Evolutionary conservation across 2,113 vertebrate genomes (phyloP).

Genomic region (Romanogobio albipinnatus): DNA sequence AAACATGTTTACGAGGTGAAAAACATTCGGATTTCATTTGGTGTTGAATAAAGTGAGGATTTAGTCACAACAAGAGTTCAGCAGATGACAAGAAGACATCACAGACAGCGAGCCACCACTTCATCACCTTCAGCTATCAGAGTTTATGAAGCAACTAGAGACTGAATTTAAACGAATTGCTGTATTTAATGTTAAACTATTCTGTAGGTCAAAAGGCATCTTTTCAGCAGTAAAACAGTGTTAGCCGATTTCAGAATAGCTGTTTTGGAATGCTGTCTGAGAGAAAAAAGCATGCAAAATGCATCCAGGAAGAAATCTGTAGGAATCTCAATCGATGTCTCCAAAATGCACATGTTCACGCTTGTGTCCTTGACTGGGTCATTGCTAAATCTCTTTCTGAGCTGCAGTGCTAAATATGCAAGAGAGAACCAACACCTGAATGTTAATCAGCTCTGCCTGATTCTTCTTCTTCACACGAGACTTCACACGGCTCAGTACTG

Average conservation of each 20-base stretch:
- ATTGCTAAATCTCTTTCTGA: conserved; percentile 12
- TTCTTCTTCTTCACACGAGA: not conserved
- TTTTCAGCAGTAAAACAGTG: not conserved
- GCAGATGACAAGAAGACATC: not conserved
- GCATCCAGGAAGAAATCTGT: not conserved
- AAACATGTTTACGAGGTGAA: too few relatives aligned
- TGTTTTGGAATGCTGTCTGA: not conserved
- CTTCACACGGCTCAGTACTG: not conserved
- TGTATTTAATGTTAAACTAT: not conserved
- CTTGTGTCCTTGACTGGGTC: conserved; percentile 41
- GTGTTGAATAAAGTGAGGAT: too few relatives aligned
- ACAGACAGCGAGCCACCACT: not conserved
- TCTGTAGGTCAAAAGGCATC: not conserved
- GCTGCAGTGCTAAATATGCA: conserved; percentile 38
- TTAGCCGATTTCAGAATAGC: not conserved
- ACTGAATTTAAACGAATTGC: too few relatives aligned
- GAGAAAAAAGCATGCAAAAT: not conserved
- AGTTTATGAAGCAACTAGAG: not conserved
- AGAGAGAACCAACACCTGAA: conserved; percentile 42
- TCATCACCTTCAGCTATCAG: not conserved
- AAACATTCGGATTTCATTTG: too few relatives aligned
- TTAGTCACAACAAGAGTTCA: too few relatives aligned
- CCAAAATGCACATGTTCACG: not conserved
- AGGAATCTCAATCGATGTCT: not conserved
- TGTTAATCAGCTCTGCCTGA: conserved; percentile 34